Evolutionary conservation across 1,140 invertebrate genomes (phyloP), one percentile per base, ranked within the genome.

Genomic region (Ceratina calcarata): DNA sequence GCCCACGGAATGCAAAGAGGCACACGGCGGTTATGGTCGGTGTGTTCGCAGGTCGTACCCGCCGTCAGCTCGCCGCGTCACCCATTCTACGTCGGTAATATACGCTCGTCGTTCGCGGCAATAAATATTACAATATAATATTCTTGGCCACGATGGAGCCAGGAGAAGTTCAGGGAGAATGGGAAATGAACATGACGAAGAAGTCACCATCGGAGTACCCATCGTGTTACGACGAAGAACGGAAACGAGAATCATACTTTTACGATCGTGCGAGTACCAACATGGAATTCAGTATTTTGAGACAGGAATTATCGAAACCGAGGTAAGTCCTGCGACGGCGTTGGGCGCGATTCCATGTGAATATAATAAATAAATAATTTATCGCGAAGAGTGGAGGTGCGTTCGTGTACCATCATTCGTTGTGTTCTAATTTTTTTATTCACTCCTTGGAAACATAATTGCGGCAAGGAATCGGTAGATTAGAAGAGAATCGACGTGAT

Each of bases 91-190:
- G 69, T 51, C 8, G 53, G 49, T 85, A 85, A 85, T 84, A 76
- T 82, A 86, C 49, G 79, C 79, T 86, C 85, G 80, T 51, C 69
- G n/a, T 81, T 69, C 82, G 51, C 64, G 78, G 60, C 70, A 64
- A 84, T 84, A 85, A 86, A 84, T 85, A 85, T 85, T 77, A 81
- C 80, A 65, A 77, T 72, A 81, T 78, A 86, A 85, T 86, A 84
- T 81, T 67, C 82, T 58, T 51, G 53, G 15, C 8, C 57, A 64
- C 1, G 37, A 57, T 51, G 70, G 22, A 64, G 77, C 71, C 61
- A 22, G 37, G 24, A 70, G 45, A 61, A 62, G 22, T 66, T 7
- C 18, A 6, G 18, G 61, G 61, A 58, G 61, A 66, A 70, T 16
- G 58, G 72, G 10, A 65, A 18, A 10, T 22, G 57, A 53, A 13